These are phyloP conservation scores for Pampusana beccarii DNA, from an alignment of 2,113 vertebrate genomes.

Conservation along the genomic window DNA sequence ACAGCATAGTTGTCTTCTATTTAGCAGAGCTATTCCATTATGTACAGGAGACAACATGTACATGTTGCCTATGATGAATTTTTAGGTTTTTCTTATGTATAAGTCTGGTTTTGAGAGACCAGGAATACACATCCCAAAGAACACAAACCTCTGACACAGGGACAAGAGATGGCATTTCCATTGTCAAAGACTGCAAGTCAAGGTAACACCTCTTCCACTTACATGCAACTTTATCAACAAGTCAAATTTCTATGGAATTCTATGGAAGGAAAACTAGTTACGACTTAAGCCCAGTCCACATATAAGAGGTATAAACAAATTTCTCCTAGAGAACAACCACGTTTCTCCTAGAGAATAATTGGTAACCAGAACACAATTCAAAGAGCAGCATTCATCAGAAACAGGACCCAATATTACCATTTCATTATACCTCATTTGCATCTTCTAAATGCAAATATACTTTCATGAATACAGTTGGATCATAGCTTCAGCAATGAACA, in stretches of 20 bases:
- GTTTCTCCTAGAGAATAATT: not conserved
- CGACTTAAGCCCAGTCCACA: not conserved
- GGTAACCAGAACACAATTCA: not conserved
- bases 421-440: not conserved
- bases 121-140: not conserved
- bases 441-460: not conserved
- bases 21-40: not conserved
- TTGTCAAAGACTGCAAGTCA: accelerated
- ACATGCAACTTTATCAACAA: not conserved
- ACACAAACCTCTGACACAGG: not conserved
- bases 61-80: not conserved
- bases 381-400: not conserved
- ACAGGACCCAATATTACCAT: not conserved
- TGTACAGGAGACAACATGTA: not conserved
- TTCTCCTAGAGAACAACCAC: not conserved
- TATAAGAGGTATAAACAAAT: not conserved
- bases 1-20: not conserved
- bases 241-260: not conserved
- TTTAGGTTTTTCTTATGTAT: not conserved
- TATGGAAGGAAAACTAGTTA: not conserved
- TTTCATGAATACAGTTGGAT: not conserved
- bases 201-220: not conserved
- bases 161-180: not conserved
- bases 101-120: not conserved
- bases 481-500: not conserved